Evolutionary conservation across 2,888 invertebrate species (phyloP).

Genomic region (Rhagophthalmus giganteus): DNA sequence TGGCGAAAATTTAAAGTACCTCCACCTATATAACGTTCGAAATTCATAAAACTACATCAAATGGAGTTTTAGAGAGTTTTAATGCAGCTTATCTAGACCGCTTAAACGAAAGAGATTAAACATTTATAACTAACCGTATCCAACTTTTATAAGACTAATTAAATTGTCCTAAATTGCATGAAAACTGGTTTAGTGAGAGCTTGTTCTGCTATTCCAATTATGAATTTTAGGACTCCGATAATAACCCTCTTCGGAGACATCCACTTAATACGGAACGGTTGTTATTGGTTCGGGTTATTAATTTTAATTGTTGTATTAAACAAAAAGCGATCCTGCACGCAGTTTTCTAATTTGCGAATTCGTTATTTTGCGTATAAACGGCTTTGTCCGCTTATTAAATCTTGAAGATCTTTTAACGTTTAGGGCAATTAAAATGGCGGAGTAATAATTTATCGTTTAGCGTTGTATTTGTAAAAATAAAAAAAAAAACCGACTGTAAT

Average conservation of each 20-base stretch:
- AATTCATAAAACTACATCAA: constrained; percentile 25
- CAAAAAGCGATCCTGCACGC: too few relatives aligned
- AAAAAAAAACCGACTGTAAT: too few relatives aligned
- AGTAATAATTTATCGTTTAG: too few relatives aligned
- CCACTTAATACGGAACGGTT: constrained; percentile 2
- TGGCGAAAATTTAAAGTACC: constrained; percentile 9
- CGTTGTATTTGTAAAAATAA: too few relatives aligned
- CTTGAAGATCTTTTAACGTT: too few relatives aligned
- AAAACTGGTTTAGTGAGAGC: constrained; percentile 9
- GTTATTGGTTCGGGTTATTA: constrained; percentile 1
- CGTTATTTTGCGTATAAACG: too few relatives aligned
- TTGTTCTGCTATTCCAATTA: constrained; percentile 11
- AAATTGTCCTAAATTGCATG: constrained; percentile 21
- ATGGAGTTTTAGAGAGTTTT: constrained; percentile 23
- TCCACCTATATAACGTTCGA: constrained; percentile 8
- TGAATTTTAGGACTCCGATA: constrained; percentile 6
- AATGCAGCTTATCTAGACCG: constrained; percentile 21
- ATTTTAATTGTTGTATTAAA: neutral
- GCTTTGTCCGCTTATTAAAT: too few relatives aligned
- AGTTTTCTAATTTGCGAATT: too few relatives aligned
- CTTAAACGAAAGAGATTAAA: constrained; percentile 24
- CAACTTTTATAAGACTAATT: constrained; percentile 25
- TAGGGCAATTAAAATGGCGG: too few relatives aligned
- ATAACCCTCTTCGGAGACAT: constrained; percentile 7
- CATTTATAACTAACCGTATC: constrained; percentile 26